Base-by-base conservation (phyloP, 2,888 invertebrate genomes). In the Pheosia tremula region DNA sequence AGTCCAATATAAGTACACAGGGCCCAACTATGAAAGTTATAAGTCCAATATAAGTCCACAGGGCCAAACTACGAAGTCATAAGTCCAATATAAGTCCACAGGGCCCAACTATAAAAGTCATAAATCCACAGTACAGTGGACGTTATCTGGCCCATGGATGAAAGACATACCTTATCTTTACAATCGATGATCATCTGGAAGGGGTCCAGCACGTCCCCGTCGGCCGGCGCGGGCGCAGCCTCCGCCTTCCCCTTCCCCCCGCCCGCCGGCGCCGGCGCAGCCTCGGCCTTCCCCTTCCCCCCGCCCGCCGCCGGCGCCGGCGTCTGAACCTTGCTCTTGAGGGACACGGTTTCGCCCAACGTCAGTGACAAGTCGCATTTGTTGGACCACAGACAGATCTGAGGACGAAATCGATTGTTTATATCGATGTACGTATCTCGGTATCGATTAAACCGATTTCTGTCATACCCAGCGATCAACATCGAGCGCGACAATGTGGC, bases 351-450 rank as follows among this genome's bases (percentile, higher is more conserved):
- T 52, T 95, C 94, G 0, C 98, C 98, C 47, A 94, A 94, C 0
- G 97, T 96, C 55, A 99, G 91, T 0, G 98, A 98, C 58, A 99
- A 88, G 90, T 99, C 99, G 83, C 97, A 97, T 82, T 97, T 97
- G 89, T 99, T 99, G 0, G 98, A 97, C 99, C 99, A 99, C 10
- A 99, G 93, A 80, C 96, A 96, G 11, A 97, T 82, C 95, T 97
- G 86, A 0, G 91, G 10, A 39, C 47, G 58, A 60, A 58, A 56
- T 57, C n/a, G 9, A 24, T 24, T 24, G 24, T 24, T 24, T 24
- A 24, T 24, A 24, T 24, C 24, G 24, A 24, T 24, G 24, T 24
- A 24, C 24, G 24, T 24, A 24, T 24, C 24, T 24, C 24, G 24
- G 24, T 24, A 24, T 24, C 24, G 24, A 24, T 24, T 24, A 24